Evolutionary conservation across 37 sponge, comb jelly and placozoan species (phyloP), one percentile per base, ranked within the genome.

Genomic region (Hexactinellida sp.): DNA sequence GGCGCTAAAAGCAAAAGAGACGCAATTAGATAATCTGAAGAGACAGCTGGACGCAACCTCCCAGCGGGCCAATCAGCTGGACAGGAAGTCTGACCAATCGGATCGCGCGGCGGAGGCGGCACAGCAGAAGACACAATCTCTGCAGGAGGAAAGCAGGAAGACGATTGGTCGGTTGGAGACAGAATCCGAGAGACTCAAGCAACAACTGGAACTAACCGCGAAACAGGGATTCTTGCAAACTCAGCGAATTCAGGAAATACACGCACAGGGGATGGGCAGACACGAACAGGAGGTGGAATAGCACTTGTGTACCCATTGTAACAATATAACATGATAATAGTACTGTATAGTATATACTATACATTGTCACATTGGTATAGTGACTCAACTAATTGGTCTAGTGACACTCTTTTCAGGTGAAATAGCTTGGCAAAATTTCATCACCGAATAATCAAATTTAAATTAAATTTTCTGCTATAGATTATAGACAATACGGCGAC

Each of bases 81-180:
- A 63, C 32, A 63, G 76, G 76, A 63, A 63, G 13, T 63, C 1
- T n/a, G 30, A 63, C 76, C 76, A 63, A 63, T 63, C 76, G 13
- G 13, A 63, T 63, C 76, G 76, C 76, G 34, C 76, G 5, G 21
- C 76, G 3, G 76, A 63, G 76, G 21, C 30, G 5, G 3, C 34
- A 28, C 28, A 63, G 5, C 21, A 63, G 13, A 63, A n/a, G 34
- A 7, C 28, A 5, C 76, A 28, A 23, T 63, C 76, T 32, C 3
- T 63, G 3, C 76, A 63, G 76, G 76, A 63, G 30, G 76, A 63
- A 63, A 63, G 30, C 76, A 10, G 76, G 34, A 63, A 63, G 76
- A 25, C 30, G 76, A 63, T 63, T 63, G 76, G 76, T 63, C 76
- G 34, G 13, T 28, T 63, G 25, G 76, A 63, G 34, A 63, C 28